These are phyloP conservation scores for Cephalopachus bancanus DNA, from an alignment of 2,797 vertebrate species.

Conservation along the genomic window DNA sequence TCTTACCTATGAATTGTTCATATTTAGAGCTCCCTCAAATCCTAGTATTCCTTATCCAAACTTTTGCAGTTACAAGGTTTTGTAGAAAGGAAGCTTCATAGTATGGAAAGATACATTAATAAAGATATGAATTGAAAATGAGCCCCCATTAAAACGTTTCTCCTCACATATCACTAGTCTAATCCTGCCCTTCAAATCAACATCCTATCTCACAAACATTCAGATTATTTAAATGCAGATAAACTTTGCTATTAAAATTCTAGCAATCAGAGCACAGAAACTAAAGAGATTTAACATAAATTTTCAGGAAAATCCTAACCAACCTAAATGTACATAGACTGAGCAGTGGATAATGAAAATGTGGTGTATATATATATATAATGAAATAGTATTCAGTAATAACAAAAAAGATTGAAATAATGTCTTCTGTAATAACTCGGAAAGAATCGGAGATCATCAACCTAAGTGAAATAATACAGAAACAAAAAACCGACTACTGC, in stretches of 20 bases:
- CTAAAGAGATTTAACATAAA: constrained; percentile 17
- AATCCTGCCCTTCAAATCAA: not conserved
- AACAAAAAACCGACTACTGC: no score
- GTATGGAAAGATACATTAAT: not conserved
- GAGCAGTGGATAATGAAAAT: no score
- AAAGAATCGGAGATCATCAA: no score
- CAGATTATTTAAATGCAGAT: not conserved
- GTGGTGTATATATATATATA: no score
- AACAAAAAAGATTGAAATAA: no score
- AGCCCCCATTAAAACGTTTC: not conserved
- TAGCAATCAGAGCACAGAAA: constrained; percentile 32
- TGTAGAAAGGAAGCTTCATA: constrained; percentile 5
- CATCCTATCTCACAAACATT: not conserved
- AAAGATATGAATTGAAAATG: constrained; percentile 39
- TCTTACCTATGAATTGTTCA: not conserved
- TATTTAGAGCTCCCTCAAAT: not conserved
- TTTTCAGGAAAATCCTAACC: not conserved
- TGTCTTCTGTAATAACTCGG: no score
- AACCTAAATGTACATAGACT: no score
- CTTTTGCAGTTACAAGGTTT: not conserved
- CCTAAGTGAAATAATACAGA: no score
- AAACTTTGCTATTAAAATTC: constrained; percentile 5
- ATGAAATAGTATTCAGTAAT: no score
- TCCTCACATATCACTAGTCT: not conserved
- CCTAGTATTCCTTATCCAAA: not conserved